Evolutionary conservation across 1,140 invertebrate genomes (phyloP), one percentile per base, ranked within the genome.

Genomic region (Antheraea pernyi): DNA sequence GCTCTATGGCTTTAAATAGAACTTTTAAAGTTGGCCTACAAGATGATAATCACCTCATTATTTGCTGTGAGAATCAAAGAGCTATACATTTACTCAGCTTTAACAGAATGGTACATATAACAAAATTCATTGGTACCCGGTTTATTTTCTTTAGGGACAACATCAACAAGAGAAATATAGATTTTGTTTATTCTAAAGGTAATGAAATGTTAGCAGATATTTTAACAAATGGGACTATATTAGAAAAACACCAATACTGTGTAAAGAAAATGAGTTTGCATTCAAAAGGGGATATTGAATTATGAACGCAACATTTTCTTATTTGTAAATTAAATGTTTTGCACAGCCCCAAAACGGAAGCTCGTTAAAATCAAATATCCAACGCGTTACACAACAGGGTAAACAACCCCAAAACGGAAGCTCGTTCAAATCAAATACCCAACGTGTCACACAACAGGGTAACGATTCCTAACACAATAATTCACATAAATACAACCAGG

Each of bases 111-210:
- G 70, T 72, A 62, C 67, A 70, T 19, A 77, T 69, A 60, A 82
- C 72, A 66, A 84, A 82, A 60, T 78, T 79, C 69, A 81, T 81
- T 65, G 79, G 82, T 69, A 75, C 81, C 70, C 9, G 77, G 10
- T 59, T 59, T n/a, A 74, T 79, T 71, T 84, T 79, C 73, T 13
- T 80, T 42, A 67, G 74, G 75, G 75, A 79, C 37, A 74, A 74
- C 18, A 70, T 82, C 68, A 69, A 59, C 71, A 74, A 73, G 19
- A 75, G 18, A 67, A 68, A 73, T 70, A 59, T 80, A 59, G 71
- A 76, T 30, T 69, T 82, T 75, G 10, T 63, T 65, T 78, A 74
- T 76, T 39, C 71, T 7, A 75, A 75, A n/a, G 60, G 71, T 70
- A 62, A 19, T 30, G 53, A 77, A 39, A 78, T 81, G 76, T 69